A percentile compares a stretch with the other conserved stretches of the same genome.
These are phyloP conservation scores for Eilema griseolum DNA, from an alignment of 2,888 invertebrate genomes.

Conservation along the genomic window DNA sequence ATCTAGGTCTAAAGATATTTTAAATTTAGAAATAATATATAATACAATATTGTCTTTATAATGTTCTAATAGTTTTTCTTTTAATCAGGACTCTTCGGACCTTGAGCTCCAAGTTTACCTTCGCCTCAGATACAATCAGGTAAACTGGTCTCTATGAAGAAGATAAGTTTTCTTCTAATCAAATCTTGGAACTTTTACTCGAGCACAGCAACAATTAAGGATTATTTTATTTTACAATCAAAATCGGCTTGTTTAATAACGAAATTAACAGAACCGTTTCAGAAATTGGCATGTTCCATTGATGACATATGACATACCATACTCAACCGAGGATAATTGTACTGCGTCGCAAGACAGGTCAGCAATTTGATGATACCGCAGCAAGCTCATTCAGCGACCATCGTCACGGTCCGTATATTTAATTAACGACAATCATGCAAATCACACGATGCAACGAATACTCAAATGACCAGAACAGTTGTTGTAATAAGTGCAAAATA, in stretches of 20 bases:
- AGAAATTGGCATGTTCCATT: conserved; percentile 48
- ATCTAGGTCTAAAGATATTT: too few species aligned
- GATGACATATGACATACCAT: conserved; percentile 55
- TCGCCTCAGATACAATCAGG: too few species aligned
- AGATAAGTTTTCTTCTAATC: too few species aligned
- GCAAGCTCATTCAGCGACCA: conserved; percentile 54
- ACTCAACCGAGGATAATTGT: conserved; percentile 65
- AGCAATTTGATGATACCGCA: conserved; percentile 66
- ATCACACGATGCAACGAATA: conserved; percentile 59
- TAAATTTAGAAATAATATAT: too few species aligned
- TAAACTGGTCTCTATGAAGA: too few species aligned
- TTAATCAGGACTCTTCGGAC: too few species aligned
- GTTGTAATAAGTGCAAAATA: conserved; percentile 49
- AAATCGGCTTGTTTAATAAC: neutral
- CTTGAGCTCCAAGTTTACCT: too few species aligned
- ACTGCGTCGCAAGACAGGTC: conserved; percentile 53
- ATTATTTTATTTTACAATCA: neutral
- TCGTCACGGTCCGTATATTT: conserved; percentile 75
- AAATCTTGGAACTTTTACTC: too few species aligned
- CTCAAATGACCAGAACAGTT: conserved; percentile 43
- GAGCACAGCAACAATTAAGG: too few species aligned
- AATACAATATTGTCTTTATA: too few species aligned
- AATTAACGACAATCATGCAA: conserved; percentile 78
- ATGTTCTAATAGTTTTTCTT: too few species aligned
- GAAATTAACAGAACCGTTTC: conserved; percentile 15